Evolutionary conservation across 2,797 vertebrate species (phyloP).

Genomic region (Garrulus glandarius): DNA sequence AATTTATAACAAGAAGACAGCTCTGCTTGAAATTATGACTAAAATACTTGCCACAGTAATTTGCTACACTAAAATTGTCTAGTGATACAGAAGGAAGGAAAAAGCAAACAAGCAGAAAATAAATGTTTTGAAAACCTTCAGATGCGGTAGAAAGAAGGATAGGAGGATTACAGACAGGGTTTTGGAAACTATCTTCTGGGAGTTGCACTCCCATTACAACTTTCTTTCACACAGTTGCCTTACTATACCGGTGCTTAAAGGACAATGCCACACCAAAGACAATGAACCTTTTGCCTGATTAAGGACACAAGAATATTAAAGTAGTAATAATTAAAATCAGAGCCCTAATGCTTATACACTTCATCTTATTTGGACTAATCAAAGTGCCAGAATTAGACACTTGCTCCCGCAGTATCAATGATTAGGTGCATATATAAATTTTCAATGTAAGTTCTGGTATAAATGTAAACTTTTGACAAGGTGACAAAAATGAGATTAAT

Average conservation of each 20-base stretch:
- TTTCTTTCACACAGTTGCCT: not conserved
- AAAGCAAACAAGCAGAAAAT: not conserved
- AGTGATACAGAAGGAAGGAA: not conserved
- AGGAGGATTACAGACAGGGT: not conserved
- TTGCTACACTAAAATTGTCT: not conserved
- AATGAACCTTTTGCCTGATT: not conserved
- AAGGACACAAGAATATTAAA: not conserved
- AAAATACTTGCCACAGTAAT: not conserved
- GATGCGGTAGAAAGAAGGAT: not conserved
- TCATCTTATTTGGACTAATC: slow-evolving; percentile 14
- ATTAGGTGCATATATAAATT: not conserved
- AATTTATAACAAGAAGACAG: not conserved
- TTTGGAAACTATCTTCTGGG: not conserved
- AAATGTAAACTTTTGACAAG: not conserved
- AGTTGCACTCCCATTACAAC: not conserved
- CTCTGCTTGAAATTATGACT: not conserved
- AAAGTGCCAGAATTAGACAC: not conserved
- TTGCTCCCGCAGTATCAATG: not conserved
- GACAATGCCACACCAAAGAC: not conserved
- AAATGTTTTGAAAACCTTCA: not conserved
- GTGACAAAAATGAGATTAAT: not conserved
- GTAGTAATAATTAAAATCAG: not conserved
- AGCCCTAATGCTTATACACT: not conserved
- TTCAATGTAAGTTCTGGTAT: not conserved
- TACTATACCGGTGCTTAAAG: not conserved